phyloP scores from a whole-genome alignment of 2,797 vertebrate species.

The Sciurus vulgaris region DNA sequence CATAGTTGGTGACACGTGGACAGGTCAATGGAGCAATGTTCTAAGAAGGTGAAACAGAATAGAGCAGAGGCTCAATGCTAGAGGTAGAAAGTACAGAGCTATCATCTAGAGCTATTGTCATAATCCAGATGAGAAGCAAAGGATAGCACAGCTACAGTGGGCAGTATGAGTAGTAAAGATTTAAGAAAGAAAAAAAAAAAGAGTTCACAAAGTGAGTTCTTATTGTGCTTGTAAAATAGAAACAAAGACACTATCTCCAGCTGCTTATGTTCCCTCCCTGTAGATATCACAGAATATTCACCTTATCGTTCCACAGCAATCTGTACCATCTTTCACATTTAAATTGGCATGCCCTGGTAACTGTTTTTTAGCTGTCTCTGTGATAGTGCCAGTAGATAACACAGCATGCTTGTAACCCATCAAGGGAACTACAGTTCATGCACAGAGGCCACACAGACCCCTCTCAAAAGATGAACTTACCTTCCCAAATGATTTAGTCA shows the following conservation, averaged over 20 bases:
- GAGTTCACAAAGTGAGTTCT: background rate
- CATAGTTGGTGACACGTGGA: background rate
- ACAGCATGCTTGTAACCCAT: background rate
- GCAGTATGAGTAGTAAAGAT: background rate
- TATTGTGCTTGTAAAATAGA: constrained; percentile 12
- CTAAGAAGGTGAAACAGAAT: background rate
- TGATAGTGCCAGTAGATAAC: background rate
- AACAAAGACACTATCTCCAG: constrained; percentile 36
- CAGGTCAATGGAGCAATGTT: background rate
- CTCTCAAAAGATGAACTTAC: background rate
- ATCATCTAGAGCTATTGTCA: rapidly evolving
- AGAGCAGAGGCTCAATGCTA: background rate
- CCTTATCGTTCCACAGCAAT: background rate
- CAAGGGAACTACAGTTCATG: background rate
- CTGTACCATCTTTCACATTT: constrained; percentile 6
- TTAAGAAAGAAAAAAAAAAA: background rate
- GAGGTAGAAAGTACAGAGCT: background rate
- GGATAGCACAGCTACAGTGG: background rate
- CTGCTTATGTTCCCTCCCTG: background rate
- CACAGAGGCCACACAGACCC: background rate
- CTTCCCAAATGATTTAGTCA: background rate
- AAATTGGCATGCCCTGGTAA: background rate
- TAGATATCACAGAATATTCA: constrained; percentile 7
- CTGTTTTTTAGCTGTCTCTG: background rate
- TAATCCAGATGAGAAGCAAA: background rate